These are phyloP conservation scores for Yasuhikotakia modesta DNA, from an alignment of 2,797 vertebrate genomes.

Conservation along the genomic window DNA sequence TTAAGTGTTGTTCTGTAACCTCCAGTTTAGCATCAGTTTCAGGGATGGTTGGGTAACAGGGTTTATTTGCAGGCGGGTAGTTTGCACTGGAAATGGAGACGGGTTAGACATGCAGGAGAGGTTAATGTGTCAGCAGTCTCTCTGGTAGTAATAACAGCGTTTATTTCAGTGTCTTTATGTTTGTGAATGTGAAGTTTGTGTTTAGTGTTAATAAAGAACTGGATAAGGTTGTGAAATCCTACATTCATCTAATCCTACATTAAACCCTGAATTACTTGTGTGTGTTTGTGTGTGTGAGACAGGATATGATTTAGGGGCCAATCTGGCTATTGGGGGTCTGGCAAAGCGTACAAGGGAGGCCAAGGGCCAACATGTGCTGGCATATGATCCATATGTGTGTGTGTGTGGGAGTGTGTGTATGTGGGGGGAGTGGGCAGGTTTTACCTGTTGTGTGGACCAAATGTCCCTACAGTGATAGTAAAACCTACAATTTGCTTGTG, in stretches of 20 bases:
- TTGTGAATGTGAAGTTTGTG: neutral
- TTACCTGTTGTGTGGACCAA: neutral
- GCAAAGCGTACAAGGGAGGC: constrained; percentile 24
- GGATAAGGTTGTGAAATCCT: neutral
- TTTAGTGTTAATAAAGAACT: constrained; percentile 4
- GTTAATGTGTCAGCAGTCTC: constrained; percentile 25
- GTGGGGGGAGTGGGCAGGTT: constrained; percentile 24
- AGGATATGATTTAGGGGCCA: constrained; percentile 19
- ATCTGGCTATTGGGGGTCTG: constrained; percentile 30
- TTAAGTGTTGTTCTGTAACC: constrained; percentile 22
- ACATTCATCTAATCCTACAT: constrained; percentile 8
- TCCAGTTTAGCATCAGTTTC: constrained; percentile 26
- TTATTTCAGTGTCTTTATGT: neutral
- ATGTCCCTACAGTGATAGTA: neutral
- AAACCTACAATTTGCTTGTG: neutral
- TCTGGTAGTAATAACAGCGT: constrained; percentile 16
- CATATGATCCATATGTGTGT: constrained; percentile 50
- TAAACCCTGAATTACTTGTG: neutral
- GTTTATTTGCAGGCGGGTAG: constrained; percentile 47
- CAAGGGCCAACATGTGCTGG: constrained; percentile 31
- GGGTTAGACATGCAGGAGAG: constrained; percentile 37
- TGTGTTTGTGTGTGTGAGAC: neutral
- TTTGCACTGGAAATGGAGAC: constrained; percentile 41
- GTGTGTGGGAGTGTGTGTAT: constrained; percentile 38
- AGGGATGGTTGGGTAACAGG: constrained; percentile 39